Conservation (phyloP, 2,888 invertebrate genomes). For the Drosophila sordidapex region DNA sequence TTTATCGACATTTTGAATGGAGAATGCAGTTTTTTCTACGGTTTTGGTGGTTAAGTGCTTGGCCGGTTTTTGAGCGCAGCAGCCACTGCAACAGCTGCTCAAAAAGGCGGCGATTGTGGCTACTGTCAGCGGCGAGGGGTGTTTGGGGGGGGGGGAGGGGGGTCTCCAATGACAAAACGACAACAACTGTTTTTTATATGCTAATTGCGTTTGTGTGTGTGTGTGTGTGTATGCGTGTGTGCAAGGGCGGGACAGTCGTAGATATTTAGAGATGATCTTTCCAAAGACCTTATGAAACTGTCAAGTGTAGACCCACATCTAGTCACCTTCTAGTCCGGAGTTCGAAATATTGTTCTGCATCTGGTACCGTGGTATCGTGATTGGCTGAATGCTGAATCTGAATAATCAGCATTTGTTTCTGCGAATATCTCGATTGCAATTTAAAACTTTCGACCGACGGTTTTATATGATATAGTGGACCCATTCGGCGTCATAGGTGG, state of each 20-base stretch:
- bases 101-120: constrained; percentile 38
- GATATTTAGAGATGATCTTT: background rate
- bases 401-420: background rate
- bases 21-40: constrained; percentile 32
- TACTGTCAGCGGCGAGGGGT: constrained; percentile 18
- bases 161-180: constrained; percentile 30
- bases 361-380: no score
- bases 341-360: background rate
- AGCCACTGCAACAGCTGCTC: constrained; percentile 25
- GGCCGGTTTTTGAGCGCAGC: constrained; percentile 60
- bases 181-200: constrained; percentile 41
- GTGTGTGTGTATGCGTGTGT: constrained; percentile 22
- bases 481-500: background rate
- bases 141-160: background rate
- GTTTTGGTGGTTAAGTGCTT: constrained; percentile 56
- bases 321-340: background rate
- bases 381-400: background rate
- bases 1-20: constrained; percentile 59
- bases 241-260: background rate
- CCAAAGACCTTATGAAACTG: background rate
- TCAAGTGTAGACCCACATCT: background rate
- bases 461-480: background rate
- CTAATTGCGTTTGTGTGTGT: constrained; percentile 45
- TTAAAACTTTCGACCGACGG: background rate
- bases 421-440: background rate